Evolutionary conservation across 2,797 vertebrate genomes (phyloP), one percentile per base, ranked within the genome.

Genomic region (Chromobotia macracanthus): DNA sequence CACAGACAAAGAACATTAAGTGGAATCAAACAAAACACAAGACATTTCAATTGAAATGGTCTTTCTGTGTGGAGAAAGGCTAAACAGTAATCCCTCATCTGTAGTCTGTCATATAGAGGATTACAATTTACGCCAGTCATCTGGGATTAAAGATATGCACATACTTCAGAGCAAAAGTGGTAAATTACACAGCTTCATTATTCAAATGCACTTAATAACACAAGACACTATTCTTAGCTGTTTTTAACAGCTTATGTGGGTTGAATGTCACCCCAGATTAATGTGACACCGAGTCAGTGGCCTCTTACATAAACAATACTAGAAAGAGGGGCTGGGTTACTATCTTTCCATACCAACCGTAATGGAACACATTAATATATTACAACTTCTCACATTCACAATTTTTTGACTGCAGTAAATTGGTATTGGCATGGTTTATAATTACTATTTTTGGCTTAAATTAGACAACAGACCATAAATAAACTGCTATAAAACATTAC

Each of bases 181-280:
- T 31, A 31, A 31, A 31, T 31, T 82, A 86, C 88, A 90, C 82
- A 86, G 63, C 38, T 82, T 41, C 75, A 79, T 87, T 71, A 88
- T 87, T 84, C 82, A 70, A 84, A 86, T 82, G 72, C 70, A 82
- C 75, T 84, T 83, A 28, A 84, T 84, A 75, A 73, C 76, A 83
- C 72, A 82, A 85, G 69, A 80, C 13, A 77, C 82, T 88, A 88
- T 85, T 87, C 89, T 91, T 88, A 90, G 84, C 82, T 81, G 87
- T 84, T 82, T 63, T 82, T 83, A 84, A 78, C 79, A 56, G 83
- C 86, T 85, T 87, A 88, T 84, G 71, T 81, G 84, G 38, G 56
- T 80, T 90, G 89, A 91, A 89, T 87, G 88, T 89, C 88, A 91
- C 88, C 86, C 87, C 84, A 88, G 63, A 90, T 85, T 76, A 87